Percentiles rank a stretch among this genome's conserved stretches.
Conservation (phyloP, 2,888 invertebrate species). For the Deilephila porcellus region DNA sequence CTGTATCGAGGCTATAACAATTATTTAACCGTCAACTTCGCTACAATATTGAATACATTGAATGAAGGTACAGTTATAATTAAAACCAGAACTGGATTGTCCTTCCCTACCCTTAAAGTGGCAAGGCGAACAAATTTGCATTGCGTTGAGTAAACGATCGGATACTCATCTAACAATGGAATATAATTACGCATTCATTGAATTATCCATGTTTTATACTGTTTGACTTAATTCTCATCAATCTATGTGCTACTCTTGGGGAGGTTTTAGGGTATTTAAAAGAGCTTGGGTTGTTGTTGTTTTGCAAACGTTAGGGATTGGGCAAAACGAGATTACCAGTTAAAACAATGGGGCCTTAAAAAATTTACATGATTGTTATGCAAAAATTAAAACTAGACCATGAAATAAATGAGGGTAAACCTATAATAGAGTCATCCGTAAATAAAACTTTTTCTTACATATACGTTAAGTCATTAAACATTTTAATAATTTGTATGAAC, state of each 20-base stretch:
- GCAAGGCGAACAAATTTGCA: constrained; percentile 33
- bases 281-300: too few relatives aligned
- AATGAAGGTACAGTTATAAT: constrained; percentile 16
- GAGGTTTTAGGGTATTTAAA: too few relatives aligned
- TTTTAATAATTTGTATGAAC: too few relatives aligned
- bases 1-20: neutral
- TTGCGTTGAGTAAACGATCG: constrained; percentile 29
- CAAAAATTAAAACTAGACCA: too few relatives aligned
- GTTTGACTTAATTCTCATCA: constrained; percentile 14
- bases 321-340: too few relatives aligned
- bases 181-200: constrained; percentile 18
- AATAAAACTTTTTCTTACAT: too few relatives aligned
- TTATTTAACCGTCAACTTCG: neutral
- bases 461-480: too few relatives aligned
- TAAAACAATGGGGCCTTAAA: too few relatives aligned
- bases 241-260: neutral
- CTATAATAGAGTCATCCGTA: too few relatives aligned
- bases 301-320: too few relatives aligned
- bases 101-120: constrained; percentile 31
- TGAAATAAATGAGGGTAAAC: too few relatives aligned
- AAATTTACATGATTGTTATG: too few relatives aligned
- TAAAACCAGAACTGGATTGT: constrained; percentile 29
- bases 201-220: neutral
- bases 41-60: constrained; percentile 5
- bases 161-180: constrained; percentile 23